A percentile compares a stretch with the other conserved stretches of the same genome.
Evolutionary conservation across 2,113 vertebrate genomes (phyloP).

Genomic region (Xenus cinereus): DNA sequence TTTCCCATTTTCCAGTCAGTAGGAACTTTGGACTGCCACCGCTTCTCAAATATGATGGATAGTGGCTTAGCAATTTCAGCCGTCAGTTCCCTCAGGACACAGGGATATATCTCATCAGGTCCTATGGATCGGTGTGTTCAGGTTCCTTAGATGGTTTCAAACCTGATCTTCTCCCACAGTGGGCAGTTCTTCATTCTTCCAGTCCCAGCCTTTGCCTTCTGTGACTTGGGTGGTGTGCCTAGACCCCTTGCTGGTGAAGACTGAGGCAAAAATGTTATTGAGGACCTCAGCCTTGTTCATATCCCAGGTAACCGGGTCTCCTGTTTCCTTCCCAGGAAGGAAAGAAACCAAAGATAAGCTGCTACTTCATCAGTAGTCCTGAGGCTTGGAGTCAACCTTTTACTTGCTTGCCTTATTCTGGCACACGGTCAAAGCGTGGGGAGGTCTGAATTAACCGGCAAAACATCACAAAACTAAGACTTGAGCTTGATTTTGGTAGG

Average conservation of each 20-base stretch:
- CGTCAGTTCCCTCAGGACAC: background rate
- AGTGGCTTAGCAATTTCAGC: background rate
- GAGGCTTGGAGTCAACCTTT: background rate
- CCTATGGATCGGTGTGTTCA: background rate
- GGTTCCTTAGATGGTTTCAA: background rate
- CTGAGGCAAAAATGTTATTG: background rate
- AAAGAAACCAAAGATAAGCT: background rate
- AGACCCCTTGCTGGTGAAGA: background rate
- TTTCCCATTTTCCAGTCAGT: background rate
- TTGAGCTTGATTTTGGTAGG: background rate
- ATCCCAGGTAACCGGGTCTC: background rate
- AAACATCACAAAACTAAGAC: background rate
- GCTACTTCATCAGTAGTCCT: background rate
- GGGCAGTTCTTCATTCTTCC: background rate
- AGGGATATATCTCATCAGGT: background rate
- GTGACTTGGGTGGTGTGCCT: background rate
- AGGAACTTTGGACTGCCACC: background rate
- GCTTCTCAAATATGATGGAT: background rate
- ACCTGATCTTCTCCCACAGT: background rate
- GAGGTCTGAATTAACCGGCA: background rate
- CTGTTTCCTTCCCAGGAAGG: background rate
- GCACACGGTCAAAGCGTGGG: fast-evolving
- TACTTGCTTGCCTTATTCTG: background rate
- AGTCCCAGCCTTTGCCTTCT: background rate
- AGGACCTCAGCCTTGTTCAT: background rate